Conservation (phyloP, 2,888 invertebrate species). For the Protodeltote pygarga region DNA sequence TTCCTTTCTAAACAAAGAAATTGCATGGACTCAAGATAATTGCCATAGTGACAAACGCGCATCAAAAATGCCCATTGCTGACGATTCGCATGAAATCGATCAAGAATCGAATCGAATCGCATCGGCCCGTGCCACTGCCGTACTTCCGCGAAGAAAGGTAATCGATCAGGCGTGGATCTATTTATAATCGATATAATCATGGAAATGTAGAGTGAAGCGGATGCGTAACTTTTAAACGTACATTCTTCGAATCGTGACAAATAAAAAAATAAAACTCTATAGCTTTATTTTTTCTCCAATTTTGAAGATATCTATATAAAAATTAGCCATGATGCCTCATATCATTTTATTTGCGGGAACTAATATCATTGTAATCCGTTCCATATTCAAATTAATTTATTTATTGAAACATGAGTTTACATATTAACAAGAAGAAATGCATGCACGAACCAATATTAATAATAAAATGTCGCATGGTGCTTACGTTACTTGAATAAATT, state of each 20-base stretch:
- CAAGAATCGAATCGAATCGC: constrained; percentile 32
- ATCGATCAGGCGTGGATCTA: constrained; percentile 41
- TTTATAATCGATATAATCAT: constrained; percentile 48
- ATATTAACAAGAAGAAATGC: too few species aligned
- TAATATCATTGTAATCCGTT: too few species aligned
- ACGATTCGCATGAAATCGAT: constrained; percentile 44
- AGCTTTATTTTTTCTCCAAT: too few species aligned
- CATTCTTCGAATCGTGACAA: constrained; percentile 29
- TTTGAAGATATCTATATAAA: too few species aligned
- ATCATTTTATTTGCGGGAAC: too few species aligned
- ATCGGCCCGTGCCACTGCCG: constrained; percentile 24
- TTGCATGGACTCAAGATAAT: constrained; percentile 38
- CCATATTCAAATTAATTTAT: too few species aligned
- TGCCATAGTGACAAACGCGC: constrained; percentile 47
- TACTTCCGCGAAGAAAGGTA: constrained; percentile 52
- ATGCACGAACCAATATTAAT: too few species aligned
- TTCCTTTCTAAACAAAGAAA: constrained; percentile 18
- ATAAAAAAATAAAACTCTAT: constrained; percentile 12
- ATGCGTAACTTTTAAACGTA: constrained; percentile 32
- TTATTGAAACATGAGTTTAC: too few species aligned
- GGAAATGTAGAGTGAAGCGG: constrained; percentile 37
- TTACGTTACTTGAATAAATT: too few species aligned
- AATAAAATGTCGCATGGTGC: too few species aligned
- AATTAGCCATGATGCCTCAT: too few species aligned
- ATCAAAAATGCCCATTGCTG: constrained; percentile 50